phyloP scores from a whole-genome alignment of 2,888 invertebrate species.

The Dione vanillae region DNA sequence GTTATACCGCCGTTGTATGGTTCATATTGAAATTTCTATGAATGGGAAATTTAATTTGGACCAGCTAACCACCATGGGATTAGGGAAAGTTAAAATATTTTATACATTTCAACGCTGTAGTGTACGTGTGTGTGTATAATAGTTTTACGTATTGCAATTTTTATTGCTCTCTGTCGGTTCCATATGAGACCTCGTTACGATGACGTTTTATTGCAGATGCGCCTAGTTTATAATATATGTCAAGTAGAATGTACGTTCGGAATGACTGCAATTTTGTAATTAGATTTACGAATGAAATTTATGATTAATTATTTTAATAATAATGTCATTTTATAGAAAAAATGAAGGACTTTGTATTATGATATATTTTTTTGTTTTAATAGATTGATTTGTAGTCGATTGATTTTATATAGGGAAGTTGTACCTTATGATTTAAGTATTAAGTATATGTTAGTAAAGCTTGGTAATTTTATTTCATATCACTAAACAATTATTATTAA shows the following conservation, averaged over 20 bases:
- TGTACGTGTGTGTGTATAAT: not conserved
- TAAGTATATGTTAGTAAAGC: too few relatives aligned
- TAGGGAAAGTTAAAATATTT: conserved; percentile 73
- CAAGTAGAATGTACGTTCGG: conserved; percentile 7
- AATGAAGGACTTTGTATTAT: too few relatives aligned
- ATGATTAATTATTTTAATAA: not conserved
- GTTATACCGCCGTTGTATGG: conserved; percentile 53
- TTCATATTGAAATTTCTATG: conserved; percentile 51
- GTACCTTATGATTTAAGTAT: too few relatives aligned
- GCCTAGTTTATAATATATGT: conserved; percentile 21
- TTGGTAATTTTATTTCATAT: too few relatives aligned
- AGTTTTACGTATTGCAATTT: conserved; percentile 17
- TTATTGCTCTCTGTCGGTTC: not conserved
- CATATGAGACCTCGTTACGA: conserved; percentile 23
- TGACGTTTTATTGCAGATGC: conserved; percentile 26
- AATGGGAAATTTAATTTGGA: conserved; percentile 26
- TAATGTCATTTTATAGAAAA: not conserved
- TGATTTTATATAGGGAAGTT: too few relatives aligned
- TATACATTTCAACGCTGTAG: conserved; percentile 47
- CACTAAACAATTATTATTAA: too few relatives aligned
- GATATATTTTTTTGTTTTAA: too few relatives aligned
- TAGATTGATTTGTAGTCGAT: too few relatives aligned
- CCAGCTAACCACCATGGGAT: conserved; percentile 59
- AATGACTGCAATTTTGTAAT: conserved; percentile 19
- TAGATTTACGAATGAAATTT: conserved; percentile 4